Base-by-base conservation (phyloP, 1,140 invertebrate species). In the Musca vetustissima region DNA sequence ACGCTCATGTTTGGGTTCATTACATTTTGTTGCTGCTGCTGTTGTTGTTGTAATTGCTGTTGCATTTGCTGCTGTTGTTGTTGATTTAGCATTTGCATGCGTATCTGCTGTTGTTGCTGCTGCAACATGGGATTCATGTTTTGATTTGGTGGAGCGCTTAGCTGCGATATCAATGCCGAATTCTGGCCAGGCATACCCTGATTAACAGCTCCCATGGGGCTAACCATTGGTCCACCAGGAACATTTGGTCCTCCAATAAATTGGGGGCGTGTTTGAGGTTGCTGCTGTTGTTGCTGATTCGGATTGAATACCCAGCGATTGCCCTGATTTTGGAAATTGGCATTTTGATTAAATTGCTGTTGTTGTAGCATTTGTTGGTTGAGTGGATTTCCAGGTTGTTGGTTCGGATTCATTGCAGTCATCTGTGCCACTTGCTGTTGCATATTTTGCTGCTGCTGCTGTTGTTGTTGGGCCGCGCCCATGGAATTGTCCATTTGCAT, bases 131-230 rank as follows among this genome's bases (percentile, higher is more conserved):
- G 70, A 68, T 73, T 82, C 8, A 82, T 78, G 0, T 74, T 74
- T 68, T 86, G 85, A 77, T 88, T 85, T 75, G 89, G 88, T 4
- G 90, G 89, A 55, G 89, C 88, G 28, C 88, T 88, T 1, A 91
- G 83, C 69, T 92, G 91, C 1, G 90, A 88, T 70, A 91, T 89
- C 0, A 90, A 76, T 6, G 89, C 88, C 70, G 88, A 89, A 28
- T 81, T 80, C 66, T 82, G 83, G 43, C 75, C 57, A 36, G 76
- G 68, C 69, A 72, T 70, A 17, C 73, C 69, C 69, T 74, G 65
- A 67, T 67, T 28, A 17, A 61, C 25, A 64, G 69, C 52, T 14
- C 28, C 61, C 66, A 67, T 67, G 1, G 65, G 43, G 8, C 43
- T 66, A 14, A 21, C 76, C 49, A 73, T 76, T 0, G 71, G 72